Evolutionary conservation across 2,797 vertebrate genomes (phyloP), one percentile per base, ranked within the genome.

Genomic region (Amazona ochrocephala): DNA sequence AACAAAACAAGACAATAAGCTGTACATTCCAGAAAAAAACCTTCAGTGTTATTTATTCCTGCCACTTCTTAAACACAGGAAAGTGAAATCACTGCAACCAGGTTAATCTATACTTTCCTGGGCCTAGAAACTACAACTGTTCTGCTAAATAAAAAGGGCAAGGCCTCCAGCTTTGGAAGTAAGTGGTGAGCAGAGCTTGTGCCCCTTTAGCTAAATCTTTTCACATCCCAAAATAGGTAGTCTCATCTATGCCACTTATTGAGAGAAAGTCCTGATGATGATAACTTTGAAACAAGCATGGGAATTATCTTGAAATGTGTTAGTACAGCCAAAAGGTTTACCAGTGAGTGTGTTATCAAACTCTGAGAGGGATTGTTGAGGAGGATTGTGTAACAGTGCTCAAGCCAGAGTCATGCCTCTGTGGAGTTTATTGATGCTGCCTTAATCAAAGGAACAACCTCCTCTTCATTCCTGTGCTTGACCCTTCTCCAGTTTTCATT

Each of bases 221-320:
- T 84, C 5, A 5, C 12, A 47, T 2, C 14, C 7, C 15, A 16
- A 54, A 82, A 21, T 0, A 1, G 1, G 20, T 56, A 2, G 13
- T 73, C 34, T 77, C 7, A 0, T 32, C 24, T 65, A 13, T 39
- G 21, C 7, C 12, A 11, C 16, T n/a, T 62, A 30, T 11, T 47
- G 22, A 26, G 34, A 90, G 68, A 6, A 56, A 1, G 6, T 48
- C 45, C 67, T 74, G 30, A 58, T 41, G 18, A 53, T 7, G 7
- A 1, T 13, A 12, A 30, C 56, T 88, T 39, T 75, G 64, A 87
- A 73, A 30, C 11, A 50, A 82, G 9, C 16, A 61, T 3, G 5
- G 29, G 23, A 9, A 29, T 23, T 56, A 14, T 32, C 41, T 76
- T 76, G 37, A 87, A 90, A 56, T 13, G 16, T 44, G 16, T 42